Percentiles rank a stretch among this genome's conserved stretches.
Conservation (phyloP, 2,113 vertebrate genomes). For the Syngnathus scovelli region DNA sequence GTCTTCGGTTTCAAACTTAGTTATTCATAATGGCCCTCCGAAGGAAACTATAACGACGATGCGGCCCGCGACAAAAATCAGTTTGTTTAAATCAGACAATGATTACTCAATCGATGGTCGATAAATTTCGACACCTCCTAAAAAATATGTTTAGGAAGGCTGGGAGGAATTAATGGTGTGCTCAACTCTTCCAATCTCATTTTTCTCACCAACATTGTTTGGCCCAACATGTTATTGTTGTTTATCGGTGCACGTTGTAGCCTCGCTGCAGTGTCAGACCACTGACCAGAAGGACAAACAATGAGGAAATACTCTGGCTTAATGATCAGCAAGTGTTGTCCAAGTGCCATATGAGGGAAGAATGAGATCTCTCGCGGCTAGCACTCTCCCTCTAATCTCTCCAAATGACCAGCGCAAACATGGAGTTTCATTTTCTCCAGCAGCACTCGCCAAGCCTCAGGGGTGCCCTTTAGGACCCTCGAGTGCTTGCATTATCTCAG, state of each 20-base stretch:
- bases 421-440: constrained; percentile 51
- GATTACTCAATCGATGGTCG: too few relatives aligned
- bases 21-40: too few relatives aligned
- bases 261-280: constrained; percentile 16
- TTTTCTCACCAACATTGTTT: background rate
- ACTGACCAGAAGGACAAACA: constrained; percentile 25
- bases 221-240: background rate
- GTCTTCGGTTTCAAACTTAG: too few relatives aligned
- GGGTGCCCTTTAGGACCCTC: constrained; percentile 32
- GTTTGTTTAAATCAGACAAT: too few relatives aligned
- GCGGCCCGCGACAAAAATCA: too few relatives aligned
- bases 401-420: constrained; percentile 59
- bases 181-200: too few relatives aligned
- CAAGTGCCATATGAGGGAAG: constrained; percentile 37
- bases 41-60: too few relatives aligned
- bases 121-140: too few relatives aligned
- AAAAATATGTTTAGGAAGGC: too few relatives aligned
- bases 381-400: constrained; percentile 49
- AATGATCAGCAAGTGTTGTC: constrained; percentile 39
- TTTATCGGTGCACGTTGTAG: background rate
- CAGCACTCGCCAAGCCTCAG: constrained; percentile 36
- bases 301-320: constrained; percentile 19
- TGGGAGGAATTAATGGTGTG: too few relatives aligned
- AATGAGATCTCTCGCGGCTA: constrained; percentile 47
- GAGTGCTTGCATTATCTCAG: constrained; percentile 28